Conservation (phyloP, 2,888 invertebrate genomes). For the Thumatha senex region DNA sequence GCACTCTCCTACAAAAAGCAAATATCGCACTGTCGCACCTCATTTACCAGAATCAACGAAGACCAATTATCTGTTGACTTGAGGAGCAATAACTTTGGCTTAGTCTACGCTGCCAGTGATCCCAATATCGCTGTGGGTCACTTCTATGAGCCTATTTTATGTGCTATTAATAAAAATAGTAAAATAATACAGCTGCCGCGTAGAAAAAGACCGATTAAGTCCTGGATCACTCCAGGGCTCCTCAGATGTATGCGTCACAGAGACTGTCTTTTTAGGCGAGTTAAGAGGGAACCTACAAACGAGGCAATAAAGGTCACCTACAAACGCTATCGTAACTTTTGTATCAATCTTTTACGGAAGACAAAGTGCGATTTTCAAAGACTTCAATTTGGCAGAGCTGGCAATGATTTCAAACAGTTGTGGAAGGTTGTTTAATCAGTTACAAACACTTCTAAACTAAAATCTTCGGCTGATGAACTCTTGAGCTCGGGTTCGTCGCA, state of each 20-base stretch:
- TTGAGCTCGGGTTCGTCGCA: background rate
- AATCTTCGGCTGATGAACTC: background rate
- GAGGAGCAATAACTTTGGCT: background rate
- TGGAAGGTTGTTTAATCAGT: background rate
- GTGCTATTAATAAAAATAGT: background rate
- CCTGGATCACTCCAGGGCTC: background rate
- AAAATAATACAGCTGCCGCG: background rate
- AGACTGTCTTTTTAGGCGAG: background rate
- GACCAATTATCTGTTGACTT: background rate
- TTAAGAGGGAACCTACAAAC: background rate
- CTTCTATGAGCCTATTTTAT: background rate
- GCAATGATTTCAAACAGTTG: background rate
- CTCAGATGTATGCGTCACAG: constrained; percentile 1
- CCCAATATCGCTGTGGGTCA: background rate
- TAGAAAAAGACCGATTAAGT: background rate
- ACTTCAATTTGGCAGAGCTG: background rate
- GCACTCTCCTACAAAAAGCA: background rate
- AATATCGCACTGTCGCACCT: too few relatives aligned
- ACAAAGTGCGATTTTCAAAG: background rate
- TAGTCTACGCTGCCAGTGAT: background rate
- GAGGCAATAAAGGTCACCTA: too few relatives aligned
- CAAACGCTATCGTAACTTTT: constrained; percentile 4
- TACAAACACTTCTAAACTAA: background rate
- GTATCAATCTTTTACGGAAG: background rate
- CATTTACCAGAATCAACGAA: background rate